Base-by-base conservation (phyloP, 2,797 vertebrate species). In the Xyrichtys novacula region DNA sequence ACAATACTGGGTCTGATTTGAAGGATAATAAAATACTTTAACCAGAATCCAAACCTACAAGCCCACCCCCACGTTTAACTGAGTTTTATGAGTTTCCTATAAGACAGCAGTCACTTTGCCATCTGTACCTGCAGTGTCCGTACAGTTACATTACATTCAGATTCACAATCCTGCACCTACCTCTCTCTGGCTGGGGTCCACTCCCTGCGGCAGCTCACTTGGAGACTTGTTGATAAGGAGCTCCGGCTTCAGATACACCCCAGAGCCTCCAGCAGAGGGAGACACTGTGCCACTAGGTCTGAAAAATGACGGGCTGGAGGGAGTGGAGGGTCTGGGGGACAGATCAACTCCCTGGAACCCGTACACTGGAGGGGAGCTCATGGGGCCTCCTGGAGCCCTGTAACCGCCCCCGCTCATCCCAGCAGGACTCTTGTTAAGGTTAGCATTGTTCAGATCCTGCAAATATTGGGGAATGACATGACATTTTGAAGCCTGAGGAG, bases 141-240 rank as follows among this genome's bases (percentile, higher is more conserved):
- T 25, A 48, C 26, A 48, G 5, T 48, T 4, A 29, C n/a, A n/a
- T n/a, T n/a, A n/a, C n/a, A n/a, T n/a, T n/a, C 19, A 12, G 20
- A 54, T 25, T 11, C 6, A 12, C 8, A 7, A 25, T 22, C 2
- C 29, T 34, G 20, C n/a, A 68, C 90, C 74, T 73, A 97, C 96
- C 95, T 98, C 96, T 87, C 89, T 95, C 66, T 83, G 93, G 43
- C 78, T 65, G 55, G 96, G 93, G 81, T 97, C 93, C 81, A 94
- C 94, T 1, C 93, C 95, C 12, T 90, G 72, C 0, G 95, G 95
- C 44, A 96, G 93, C 6, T 97, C 94, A 7, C 82, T 88, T 19
- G 93, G 61, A 0, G 74, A 54, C 69, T 91, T 95, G 88, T 95
- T 90, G 65, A 94, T 40, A 17, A 96, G 88, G 52, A 93, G 67